Conservation (phyloP, 2,888 invertebrate species). For the Hipparchia sbordonii region DNA sequence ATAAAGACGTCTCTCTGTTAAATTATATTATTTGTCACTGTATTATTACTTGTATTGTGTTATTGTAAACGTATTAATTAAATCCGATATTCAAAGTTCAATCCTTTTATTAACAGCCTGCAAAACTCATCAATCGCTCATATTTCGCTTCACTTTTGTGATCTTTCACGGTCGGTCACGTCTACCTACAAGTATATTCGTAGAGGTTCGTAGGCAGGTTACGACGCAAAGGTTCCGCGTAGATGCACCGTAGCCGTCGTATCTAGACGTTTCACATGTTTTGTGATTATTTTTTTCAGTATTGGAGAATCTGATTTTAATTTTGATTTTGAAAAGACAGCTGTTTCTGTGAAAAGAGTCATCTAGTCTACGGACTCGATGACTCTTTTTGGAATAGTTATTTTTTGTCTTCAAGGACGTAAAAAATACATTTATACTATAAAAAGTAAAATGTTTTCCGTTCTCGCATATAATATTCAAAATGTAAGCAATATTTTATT, state of each 20-base stretch:
- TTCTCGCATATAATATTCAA: background rate
- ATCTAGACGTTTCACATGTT: constrained; percentile 36
- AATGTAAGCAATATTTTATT: constrained; percentile 11
- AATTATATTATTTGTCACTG: no score
- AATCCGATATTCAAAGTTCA: no score
- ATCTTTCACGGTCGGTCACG: background rate
- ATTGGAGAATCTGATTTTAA: background rate
- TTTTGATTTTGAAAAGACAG: no score
- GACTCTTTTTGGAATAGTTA: no score
- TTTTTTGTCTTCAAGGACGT: no score
- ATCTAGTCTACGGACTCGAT: no score
- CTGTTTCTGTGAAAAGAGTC: no score
- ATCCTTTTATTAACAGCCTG: no score
- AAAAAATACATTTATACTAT: background rate
- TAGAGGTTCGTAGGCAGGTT: background rate
- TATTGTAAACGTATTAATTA: no score
- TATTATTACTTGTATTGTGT: no score
- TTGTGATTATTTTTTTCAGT: background rate
- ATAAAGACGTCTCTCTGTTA: no score
- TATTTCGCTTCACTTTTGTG: background rate
- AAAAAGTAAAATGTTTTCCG: background rate
- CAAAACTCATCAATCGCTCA: no score
- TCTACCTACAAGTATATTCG: background rate
- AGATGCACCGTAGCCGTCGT: constrained; percentile 41
- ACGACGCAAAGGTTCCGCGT: constrained; percentile 61